Conservation (phyloP, 2,113 vertebrate species). For the Tretioscincus oriximinensis region DNA sequence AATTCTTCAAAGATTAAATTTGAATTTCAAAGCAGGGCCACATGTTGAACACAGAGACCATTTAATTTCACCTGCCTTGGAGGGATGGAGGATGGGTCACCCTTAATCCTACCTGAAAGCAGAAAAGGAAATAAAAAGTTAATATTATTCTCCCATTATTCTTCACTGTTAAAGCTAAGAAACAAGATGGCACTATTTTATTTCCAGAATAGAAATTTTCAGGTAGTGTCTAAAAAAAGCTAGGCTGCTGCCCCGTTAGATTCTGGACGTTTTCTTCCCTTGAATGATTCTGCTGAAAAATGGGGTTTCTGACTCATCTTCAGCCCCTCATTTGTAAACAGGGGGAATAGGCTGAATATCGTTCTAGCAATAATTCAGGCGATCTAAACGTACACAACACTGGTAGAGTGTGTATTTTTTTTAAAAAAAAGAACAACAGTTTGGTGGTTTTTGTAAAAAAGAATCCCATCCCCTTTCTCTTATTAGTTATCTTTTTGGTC, state of each 20-base stretch:
- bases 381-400: too few relatives aligned
- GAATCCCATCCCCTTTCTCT: not conserved
- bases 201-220: not conserved
- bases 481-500: not conserved
- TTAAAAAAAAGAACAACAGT: not conserved
- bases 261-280: not conserved
- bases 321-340: not conserved
- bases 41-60: not conserved
- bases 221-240: not conserved
- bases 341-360: not conserved
- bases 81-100: too few relatives aligned
- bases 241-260: not conserved
- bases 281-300: not conserved
- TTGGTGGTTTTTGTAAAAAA: not conserved
- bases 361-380: not conserved
- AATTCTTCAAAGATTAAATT: not conserved
- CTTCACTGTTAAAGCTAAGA: not conserved
- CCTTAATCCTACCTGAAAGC: not conserved
- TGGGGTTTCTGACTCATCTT: not conserved
- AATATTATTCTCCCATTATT: not conserved
- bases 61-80: not conserved
- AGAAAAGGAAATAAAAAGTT: not conserved
- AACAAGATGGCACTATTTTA: rapidly evolving
- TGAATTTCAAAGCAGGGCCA: not conserved
- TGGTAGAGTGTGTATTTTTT: not conserved